Base-by-base conservation (phyloP, 2,797 vertebrate species). In the Chelmon rostratus region DNA sequence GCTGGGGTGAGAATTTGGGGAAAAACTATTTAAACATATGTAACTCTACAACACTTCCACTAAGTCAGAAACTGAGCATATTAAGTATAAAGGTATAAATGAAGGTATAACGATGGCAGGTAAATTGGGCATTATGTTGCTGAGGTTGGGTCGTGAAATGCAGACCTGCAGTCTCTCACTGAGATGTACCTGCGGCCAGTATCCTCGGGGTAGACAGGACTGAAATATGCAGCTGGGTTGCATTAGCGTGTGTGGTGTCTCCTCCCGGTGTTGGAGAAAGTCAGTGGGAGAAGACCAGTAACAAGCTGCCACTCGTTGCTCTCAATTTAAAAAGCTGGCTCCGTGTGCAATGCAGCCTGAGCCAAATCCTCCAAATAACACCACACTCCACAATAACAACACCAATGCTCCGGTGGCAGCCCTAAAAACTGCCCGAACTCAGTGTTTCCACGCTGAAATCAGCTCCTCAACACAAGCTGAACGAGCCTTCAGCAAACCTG, bases 311-410 rank as follows among this genome's bases (percentile, higher is more conserved):
- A 42, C 73, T 70, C 23, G 10, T 21, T 75, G 59, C 47, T 56
- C 56, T 61, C 62, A 56, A 18, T 64, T 58, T 44, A 47, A 79
- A 64, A 73, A 61, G 59, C 38, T 68, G 57, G 40, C 59, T 59
- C 4, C 6, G n/a, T 58, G 70, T 56, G 49, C 33, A 47, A 7
- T 12, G 47, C 47, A 54, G 61, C 54, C 12, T 12, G 35, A 62
- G 49, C 33, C 23, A 49, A 50, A 47, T 15, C 31, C 38, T 38
- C 16, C 15, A 33, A 76, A 76, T 23, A 67, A 49, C 52, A 11
- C 21, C 3, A 0, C 44, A 28, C 38, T 61, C 35, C 15, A 25
- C 35, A 40, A 11, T 15, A 56, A 57, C 23, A 46, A 63, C n/a
- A 50, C 49, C 59, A 63, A n/a, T n/a, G 35, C 40, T 13, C 0